Conservation (phyloP, 2,888 invertebrate species). For the Cephus spinipes region DNA sequence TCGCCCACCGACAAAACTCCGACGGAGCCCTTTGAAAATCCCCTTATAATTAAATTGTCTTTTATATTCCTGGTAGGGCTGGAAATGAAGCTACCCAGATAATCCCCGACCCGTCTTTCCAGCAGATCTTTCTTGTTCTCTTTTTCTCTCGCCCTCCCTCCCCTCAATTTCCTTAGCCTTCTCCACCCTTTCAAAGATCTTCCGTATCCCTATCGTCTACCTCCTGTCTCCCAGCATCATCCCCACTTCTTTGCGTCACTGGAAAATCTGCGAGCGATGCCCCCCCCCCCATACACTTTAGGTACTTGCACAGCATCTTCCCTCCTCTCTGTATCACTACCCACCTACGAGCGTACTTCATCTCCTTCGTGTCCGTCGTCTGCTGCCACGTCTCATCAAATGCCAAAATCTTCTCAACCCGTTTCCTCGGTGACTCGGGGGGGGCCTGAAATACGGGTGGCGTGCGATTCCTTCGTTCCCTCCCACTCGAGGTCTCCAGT, state of each 20-base stretch:
- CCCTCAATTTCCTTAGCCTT: not conserved
- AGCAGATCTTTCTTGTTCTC: not conserved
- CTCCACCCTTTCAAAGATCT: not conserved
- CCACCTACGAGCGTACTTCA: not conserved
- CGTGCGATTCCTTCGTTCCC: not conserved
- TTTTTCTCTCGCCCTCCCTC: conserved; percentile 9
- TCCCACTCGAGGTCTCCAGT: not conserved
- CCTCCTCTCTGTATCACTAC: not conserved
- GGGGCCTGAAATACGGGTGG: too few species aligned
- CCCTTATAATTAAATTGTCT: conserved; percentile 58
- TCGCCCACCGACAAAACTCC: not conserved
- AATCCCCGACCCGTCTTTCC: conserved; percentile 1
- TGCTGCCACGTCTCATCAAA: not conserved
- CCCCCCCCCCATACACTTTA: not conserved
- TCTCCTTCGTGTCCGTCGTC: not conserved
- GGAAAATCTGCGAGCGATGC: not conserved
- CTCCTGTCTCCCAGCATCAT: not conserved
- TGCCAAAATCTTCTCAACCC: not conserved
- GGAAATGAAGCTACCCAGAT: conserved; percentile 42
- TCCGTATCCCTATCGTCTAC: not conserved
- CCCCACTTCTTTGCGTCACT: not conserved
- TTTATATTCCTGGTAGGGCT: conserved; percentile 51
- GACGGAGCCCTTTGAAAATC: conserved; percentile 43
- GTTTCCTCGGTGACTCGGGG: not conserved
- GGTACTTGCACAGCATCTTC: not conserved